Evolutionary conservation across 2,888 invertebrate species (phyloP), one percentile per base, ranked within the genome.

Genomic region (Zele albiditarsus): DNA sequence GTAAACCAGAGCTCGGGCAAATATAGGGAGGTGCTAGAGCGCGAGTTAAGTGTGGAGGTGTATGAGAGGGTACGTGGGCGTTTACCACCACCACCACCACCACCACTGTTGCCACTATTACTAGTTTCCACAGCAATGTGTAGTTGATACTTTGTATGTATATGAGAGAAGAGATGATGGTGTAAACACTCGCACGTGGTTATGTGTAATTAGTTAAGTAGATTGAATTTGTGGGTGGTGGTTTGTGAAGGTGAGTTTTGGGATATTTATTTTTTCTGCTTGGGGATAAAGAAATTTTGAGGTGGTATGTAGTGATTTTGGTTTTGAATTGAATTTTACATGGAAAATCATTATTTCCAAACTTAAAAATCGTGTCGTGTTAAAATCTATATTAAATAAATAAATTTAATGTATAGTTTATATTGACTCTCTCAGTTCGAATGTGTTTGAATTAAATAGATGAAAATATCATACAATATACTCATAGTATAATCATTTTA

Each of bases 121-220:
- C 38, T 38, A 38, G 38, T 38, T 38, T 38, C 12, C 8, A 12
- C 12, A 38, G 8, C 2, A 38, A 38, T 38, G 5, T 38, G 38
- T 8, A 8, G 38, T 38, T 25, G 72, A 42, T 33, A 42, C 53
- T 69, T 71, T 73, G 25, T 67, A 71, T 78, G 75, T 71, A 3
- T 16, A 46, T n/a, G 16, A 46, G 46, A 46, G n/a, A 68, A 67
- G 75, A 79, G 79, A 77, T 76, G 66, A 74, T 75, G 75, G 75
- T 74, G 82, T 82, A 82, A 84, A 82, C 82, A 82, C 74, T 70
- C 78, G 77, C 82, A 79, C 81, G 82, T 83, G 82, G 75, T 70
- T 65, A 69, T 68, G 78, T 78, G 78, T 79, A 81, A 82, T 82
- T 80, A 82, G 80, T 81, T 80, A 81, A 82, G 80, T 79, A 79